phyloP scores from a whole-genome alignment of 2,797 vertebrate genomes.

The Fistularia tabacaria region DNA sequence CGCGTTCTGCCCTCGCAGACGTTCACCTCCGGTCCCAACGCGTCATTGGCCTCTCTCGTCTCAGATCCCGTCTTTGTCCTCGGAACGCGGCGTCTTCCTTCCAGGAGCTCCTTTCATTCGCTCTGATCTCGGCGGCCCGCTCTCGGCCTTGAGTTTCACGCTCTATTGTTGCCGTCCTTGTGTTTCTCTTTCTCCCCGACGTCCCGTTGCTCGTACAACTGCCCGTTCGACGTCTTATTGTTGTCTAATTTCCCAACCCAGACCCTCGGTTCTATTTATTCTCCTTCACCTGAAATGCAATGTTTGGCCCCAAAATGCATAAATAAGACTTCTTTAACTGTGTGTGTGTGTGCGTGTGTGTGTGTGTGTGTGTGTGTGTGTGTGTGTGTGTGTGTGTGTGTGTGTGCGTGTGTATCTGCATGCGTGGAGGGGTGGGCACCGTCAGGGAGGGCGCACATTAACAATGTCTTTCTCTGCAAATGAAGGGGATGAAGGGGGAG shows the following conservation, averaged over 20 bases:
- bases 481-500: conserved; percentile 61
- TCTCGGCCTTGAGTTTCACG: not conserved
- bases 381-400: conserved; percentile 20
- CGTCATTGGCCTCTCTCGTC: too few relatives aligned
- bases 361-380: conserved; percentile 23
- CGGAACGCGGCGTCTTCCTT: conserved; percentile 7
- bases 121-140: conserved; percentile 6
- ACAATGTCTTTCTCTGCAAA: conserved; percentile 58
- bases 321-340: too few relatives aligned
- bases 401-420: conserved; percentile 2
- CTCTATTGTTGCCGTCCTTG: not conserved
- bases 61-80: too few relatives aligned
- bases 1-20: too few relatives aligned
- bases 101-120: conserved; percentile 6
- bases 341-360: conserved; percentile 10
- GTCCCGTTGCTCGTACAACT: not conserved
- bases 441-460: conserved; percentile 44
- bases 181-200: not conserved
- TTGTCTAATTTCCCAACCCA: too few relatives aligned
- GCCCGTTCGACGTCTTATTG: too few relatives aligned
- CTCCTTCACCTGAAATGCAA: too few relatives aligned
- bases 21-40: too few relatives aligned
- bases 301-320: not conserved
- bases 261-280: too few relatives aligned
- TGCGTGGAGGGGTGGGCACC: not conserved